Conservation (phyloP, 2,888 invertebrate genomes). For the Chrysopilus asiliformis region DNA sequence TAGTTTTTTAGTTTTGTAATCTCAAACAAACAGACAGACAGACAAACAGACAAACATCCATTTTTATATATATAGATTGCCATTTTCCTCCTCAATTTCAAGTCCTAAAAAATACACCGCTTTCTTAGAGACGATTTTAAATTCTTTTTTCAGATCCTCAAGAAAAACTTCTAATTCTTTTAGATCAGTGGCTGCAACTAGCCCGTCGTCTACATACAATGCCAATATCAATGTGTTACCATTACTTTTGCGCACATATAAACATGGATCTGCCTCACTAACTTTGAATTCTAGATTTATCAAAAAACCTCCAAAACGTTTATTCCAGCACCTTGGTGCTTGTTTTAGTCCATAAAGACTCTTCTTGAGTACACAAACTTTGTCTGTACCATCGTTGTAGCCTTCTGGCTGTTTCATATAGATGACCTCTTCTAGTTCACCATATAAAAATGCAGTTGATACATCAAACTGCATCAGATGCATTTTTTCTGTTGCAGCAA, state of each 20-base stretch:
- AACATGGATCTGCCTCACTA: constrained; percentile 18
- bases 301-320: constrained; percentile 15
- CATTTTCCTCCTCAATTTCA: constrained; percentile 10
- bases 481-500: no score
- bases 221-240: constrained; percentile 4
- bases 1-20: no score
- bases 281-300: constrained; percentile 14
- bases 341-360: constrained; percentile 17
- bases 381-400: constrained; percentile 11
- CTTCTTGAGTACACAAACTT: constrained; percentile 12
- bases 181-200: constrained; percentile 12
- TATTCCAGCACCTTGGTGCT: constrained; percentile 15
- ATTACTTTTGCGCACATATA: constrained; percentile 14
- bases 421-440: constrained; percentile 8
- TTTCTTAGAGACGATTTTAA: constrained; percentile 23
- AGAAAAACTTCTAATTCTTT: constrained; percentile 10
- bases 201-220: no score
- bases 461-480: constrained; percentile 11
- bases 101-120: constrained; percentile 23
- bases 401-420: constrained; percentile 15
- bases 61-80: no score
- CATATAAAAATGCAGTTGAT: constrained; percentile 9
- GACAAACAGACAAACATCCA: no score
- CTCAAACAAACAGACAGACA: no score
- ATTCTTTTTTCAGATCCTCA: constrained; percentile 28